These are phyloP conservation scores for Hydractinia symbiolongicarpus DNA, from an alignment of 30 jellyfish, hydroid and myxozoan species.

Conservation along the genomic window DNA sequence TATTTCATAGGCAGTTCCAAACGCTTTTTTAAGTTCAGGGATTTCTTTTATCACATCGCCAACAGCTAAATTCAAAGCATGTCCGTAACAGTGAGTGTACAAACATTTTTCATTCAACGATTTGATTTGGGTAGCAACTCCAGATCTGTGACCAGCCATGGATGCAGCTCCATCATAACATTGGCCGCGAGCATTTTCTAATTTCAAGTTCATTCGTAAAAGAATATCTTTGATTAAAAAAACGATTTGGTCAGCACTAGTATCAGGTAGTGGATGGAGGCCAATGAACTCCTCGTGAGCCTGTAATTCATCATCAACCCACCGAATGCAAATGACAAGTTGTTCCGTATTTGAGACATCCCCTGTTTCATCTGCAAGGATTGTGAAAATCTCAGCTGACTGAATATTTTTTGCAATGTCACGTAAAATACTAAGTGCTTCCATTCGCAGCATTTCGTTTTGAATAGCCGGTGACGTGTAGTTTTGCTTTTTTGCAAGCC, in stretches of 20 bases:
- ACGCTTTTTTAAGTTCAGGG: too few relatives aligned
- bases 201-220: too few relatives aligned
- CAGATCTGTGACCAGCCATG: constrained; percentile 12
- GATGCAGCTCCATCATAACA: constrained; percentile 20
- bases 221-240: too few relatives aligned
- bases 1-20: too few relatives aligned
- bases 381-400: too few relatives aligned
- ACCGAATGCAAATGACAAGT: constrained; percentile 9
- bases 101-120: background rate
- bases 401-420: too few relatives aligned
- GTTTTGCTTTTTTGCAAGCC: constrained; percentile 1
- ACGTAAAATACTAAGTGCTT: constrained; percentile 16
- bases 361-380: constrained; percentile 34
- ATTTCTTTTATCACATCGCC: too few relatives aligned
- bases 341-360: constrained; percentile 34
- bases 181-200: constrained; percentile 18
- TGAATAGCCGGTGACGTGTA: constrained; percentile 38
- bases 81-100: constrained; percentile 9
- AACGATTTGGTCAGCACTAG: too few relatives aligned
- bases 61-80: too few relatives aligned
- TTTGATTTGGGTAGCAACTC: constrained; percentile 13
- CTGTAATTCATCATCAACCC: constrained; percentile 39
- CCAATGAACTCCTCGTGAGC: constrained; percentile 44
- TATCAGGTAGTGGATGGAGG: too few relatives aligned
- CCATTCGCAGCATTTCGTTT: constrained; percentile 34